Conservation (phyloP, 2,113 vertebrate species). For the Sisor rabdophorus region DNA sequence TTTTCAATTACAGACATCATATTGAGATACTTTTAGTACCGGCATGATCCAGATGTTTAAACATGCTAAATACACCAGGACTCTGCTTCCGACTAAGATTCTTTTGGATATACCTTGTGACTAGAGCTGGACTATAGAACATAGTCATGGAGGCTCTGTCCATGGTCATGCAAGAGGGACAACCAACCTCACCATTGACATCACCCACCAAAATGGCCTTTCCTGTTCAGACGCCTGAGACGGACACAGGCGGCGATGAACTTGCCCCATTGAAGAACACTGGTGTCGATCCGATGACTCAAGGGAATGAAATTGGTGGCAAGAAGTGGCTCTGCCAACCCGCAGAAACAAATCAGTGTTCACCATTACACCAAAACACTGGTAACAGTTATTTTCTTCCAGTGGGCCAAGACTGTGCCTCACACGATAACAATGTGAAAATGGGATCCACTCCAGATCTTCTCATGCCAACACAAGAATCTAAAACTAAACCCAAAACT, state of each 20-base stretch:
- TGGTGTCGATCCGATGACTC: neutral
- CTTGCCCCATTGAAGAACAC: neutral
- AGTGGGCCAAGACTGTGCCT: neutral
- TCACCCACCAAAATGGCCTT: constrained; percentile 45
- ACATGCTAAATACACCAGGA: constrained; percentile 54
- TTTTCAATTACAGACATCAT: constrained; percentile 53
- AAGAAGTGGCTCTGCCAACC: constrained; percentile 4
- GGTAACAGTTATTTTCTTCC: neutral
- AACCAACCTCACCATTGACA: constrained; percentile 39
- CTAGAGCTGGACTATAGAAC: constrained; percentile 57
- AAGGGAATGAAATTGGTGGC: neutral
- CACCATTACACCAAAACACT: neutral
- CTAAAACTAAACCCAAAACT: neutral
- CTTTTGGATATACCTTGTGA: constrained; percentile 61
- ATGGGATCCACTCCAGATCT: neutral
- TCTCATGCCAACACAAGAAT: neutral
- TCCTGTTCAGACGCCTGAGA: constrained; percentile 4
- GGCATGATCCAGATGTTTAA: constrained; percentile 30
- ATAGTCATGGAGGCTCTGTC: constrained; percentile 69
- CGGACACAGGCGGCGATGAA: neutral
- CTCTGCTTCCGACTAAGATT: constrained; percentile 53
- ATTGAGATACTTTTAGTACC: constrained; percentile 30
- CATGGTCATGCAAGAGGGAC: constrained; percentile 54
- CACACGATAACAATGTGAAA: neutral
- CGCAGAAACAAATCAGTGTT: neutral